These are phyloP conservation scores for Muscidifurax raptorellus DNA, from an alignment of 1,140 invertebrate species.

Conservation along the genomic window DNA sequence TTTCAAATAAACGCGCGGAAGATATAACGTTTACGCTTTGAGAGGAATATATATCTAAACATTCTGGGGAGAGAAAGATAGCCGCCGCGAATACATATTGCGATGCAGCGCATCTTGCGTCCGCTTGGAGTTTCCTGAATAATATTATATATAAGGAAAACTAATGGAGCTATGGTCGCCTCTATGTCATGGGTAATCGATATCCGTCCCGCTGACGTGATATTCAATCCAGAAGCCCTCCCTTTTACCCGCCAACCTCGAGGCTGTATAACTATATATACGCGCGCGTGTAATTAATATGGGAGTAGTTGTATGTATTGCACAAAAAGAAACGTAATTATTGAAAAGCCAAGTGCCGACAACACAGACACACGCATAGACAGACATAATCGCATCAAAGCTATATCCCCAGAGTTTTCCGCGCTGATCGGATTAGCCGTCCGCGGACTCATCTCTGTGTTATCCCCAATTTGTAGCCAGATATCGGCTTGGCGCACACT, in stretches of 20 bases:
- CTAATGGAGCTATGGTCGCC: too few relatives aligned
- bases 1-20: conserved; percentile 14
- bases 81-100: background rate
- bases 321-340: background rate
- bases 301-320: too few relatives aligned
- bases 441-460: background rate
- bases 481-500: background rate
- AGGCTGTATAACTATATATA: background rate
- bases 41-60: background rate
- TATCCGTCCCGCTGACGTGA: background rate
- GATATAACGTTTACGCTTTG: background rate
- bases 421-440: background rate
- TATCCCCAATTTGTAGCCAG: background rate
- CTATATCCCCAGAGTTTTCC: background rate
- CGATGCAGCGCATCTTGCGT: background rate
- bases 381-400: background rate
- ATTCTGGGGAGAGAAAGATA: background rate
- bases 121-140: background rate
- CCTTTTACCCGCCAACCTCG: background rate
- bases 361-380: background rate
- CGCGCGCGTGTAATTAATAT: too few relatives aligned
- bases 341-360: background rate
- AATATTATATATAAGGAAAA: background rate
- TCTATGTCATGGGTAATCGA: background rate
- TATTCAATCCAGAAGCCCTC: background rate